Base-by-base conservation (phyloP, 2,888 invertebrate genomes). In the Thera obeliscata region DNA sequence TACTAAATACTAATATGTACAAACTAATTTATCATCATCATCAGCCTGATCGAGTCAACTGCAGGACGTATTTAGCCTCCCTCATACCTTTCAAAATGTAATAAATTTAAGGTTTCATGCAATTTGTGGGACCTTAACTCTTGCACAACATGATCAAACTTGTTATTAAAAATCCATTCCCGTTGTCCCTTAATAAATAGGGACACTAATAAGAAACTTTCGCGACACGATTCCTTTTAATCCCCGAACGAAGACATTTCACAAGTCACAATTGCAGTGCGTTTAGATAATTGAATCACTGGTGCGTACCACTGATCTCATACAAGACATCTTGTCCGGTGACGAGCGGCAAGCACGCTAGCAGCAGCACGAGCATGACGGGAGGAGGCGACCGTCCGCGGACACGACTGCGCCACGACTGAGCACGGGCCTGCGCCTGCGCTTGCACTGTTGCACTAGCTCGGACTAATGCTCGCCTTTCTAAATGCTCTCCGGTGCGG, bases 271-370 rank as follows among this genome's bases (percentile, higher is more conserved):
- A 46, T 43, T 43, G 43, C 43, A 4, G 7, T 43, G 8, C 2
- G 2, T 3, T 43, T 6, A 43, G 43, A 43, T 58, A 35, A 35
- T 22, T 22, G 22, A 22, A 22, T 41, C 61, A 60, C 60, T 49
- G 52, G 52, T 50, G 22, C 64, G 64, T 68, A 68, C 68, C 68
- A 61, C 58, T 68, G 57, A 68, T 64, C 22, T 68, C 54, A 49
- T 68, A 64, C 9, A 68, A 36, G 43, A 64, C 68, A 43, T 68
- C 54, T 36, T 60, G 60, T 3, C 22, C 46, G 35, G 61, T 55
- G 43, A 35, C 65, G 49, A 56, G 41, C 49, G 56, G 43, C 41
- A 56, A 43, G 41, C 49, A 49, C 56, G 56, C 48, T 5, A 65
- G 49, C 35, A 59, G 11, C 7, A 65, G 46, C 4, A 35, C 59